Conservation (phyloP, 2,888 invertebrate species). For the Rhopalosiphum nymphaeae region DNA sequence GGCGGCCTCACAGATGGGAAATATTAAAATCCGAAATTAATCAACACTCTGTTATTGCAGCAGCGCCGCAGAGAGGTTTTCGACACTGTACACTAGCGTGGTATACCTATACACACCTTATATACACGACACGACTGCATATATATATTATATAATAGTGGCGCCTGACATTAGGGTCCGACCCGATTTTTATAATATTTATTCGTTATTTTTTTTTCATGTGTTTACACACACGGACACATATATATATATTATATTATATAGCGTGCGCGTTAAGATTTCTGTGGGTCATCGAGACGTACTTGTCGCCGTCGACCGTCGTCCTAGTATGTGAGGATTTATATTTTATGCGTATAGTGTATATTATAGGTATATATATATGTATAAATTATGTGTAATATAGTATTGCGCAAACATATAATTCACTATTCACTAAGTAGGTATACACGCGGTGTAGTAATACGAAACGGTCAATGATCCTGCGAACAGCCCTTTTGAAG, state of each 20-base stretch:
- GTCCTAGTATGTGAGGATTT: background rate
- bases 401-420: background rate
- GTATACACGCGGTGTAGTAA: slow-evolving; percentile 5
- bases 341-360: background rate
- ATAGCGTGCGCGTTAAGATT: background rate
- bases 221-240: background rate
- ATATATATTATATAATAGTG: slow-evolving; percentile 17
- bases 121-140: background rate
- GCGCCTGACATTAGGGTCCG: slow-evolving; percentile 50
- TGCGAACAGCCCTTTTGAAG: background rate
- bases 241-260: background rate
- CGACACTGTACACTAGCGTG: slow-evolving; percentile 19
- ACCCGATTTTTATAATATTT: slow-evolving; percentile 34
- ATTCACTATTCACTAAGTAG: background rate
- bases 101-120: background rate
- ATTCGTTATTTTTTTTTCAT: slow-evolving; percentile 8
- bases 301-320: background rate
- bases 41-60: slow-evolving; percentile 6
- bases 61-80: slow-evolving; percentile 7
- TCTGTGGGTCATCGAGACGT: slow-evolving; percentile 36
- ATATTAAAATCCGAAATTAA: slow-evolving; percentile 64
- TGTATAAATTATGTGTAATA: too few species aligned
- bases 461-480: slow-evolving; percentile 55
- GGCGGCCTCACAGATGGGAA: slow-evolving; percentile 46
- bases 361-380: background rate